Conservation (phyloP, 1,140 invertebrate species). For the Drosophila equinoxialis region DNA sequence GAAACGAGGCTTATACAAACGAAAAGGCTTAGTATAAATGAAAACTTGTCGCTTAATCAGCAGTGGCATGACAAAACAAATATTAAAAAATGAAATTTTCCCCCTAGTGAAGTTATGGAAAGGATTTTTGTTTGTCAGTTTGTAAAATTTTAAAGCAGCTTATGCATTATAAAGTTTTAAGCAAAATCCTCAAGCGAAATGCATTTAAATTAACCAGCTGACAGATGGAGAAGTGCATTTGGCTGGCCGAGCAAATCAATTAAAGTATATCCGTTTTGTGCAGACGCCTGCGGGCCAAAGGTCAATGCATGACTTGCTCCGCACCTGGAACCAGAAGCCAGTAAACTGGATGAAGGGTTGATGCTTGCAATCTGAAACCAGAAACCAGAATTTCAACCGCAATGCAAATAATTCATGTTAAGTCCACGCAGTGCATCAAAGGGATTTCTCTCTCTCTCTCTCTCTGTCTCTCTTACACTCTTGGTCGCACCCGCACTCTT, state of each 20-base stretch:
- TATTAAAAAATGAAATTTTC: not conserved
- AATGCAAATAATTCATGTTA: slow-evolving; percentile 75
- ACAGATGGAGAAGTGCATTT: slow-evolving; percentile 36
- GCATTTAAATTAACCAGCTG: slow-evolving; percentile 57
- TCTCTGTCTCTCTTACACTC: too few species aligned
- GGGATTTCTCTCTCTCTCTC: slow-evolving; percentile 10
- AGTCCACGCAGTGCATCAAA: slow-evolving; percentile 64
- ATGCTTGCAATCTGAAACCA: slow-evolving; percentile 23
- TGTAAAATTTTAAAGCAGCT: slow-evolving; percentile 40
- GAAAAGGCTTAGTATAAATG: slow-evolving; percentile 47
- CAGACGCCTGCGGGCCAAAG: slow-evolving; percentile 55
- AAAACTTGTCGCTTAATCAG: slow-evolving; percentile 56
- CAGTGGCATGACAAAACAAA: not conserved
- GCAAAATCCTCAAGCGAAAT: slow-evolving; percentile 33
- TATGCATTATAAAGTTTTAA: slow-evolving; percentile 49
- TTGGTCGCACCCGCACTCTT: not conserved
- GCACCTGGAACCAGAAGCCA: slow-evolving; percentile 35
- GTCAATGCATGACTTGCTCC: slow-evolving; percentile 49
- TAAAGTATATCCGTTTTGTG: slow-evolving; percentile 37
- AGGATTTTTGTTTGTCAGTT: too few species aligned
- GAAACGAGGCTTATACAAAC: not conserved
- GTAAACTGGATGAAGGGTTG: slow-evolving; percentile 3
- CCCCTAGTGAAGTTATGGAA: too few species aligned
- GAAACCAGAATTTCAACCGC: slow-evolving; percentile 38
- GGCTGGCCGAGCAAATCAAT: slow-evolving; percentile 54